phyloP scores from a whole-genome alignment of 1,140 invertebrate species.

The Bombus superbus region DNA sequence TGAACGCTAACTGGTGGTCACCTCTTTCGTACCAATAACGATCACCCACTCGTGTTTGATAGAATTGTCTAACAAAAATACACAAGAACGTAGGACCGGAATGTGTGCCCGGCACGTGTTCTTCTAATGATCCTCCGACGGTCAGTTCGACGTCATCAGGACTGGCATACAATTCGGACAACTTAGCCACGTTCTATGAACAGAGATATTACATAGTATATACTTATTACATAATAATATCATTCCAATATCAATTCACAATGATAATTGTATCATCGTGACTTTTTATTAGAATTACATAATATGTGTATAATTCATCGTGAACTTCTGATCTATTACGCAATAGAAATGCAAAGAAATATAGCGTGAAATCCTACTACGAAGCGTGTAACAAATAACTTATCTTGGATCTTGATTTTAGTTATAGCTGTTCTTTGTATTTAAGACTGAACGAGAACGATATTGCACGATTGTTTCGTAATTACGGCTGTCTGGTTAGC shows the following conservation, averaged over 20 bases:
- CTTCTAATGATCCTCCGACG: slow-evolving; percentile 92
- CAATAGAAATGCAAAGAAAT: neutral
- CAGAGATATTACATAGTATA: neutral
- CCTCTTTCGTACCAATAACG: slow-evolving; percentile 92
- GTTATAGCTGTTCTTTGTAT: neutral
- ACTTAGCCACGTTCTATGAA: slow-evolving; percentile 86
- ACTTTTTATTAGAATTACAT: neutral
- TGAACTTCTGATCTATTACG: neutral
- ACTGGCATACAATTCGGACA: slow-evolving; percentile 86
- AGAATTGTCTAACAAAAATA: slow-evolving; percentile 95
- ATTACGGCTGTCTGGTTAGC: no score
- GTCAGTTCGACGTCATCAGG: slow-evolving; percentile 95
- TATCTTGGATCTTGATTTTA: neutral
- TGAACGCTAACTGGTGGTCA: slow-evolving; percentile 87
- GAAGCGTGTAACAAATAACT: neutral
- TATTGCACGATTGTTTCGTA: neutral
- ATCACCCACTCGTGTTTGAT: slow-evolving; percentile 91
- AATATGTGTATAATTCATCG: neutral
- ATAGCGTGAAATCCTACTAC: neutral
- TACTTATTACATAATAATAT: neutral
- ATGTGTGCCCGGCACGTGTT: slow-evolving; percentile 89
- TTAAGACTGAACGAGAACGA: neutral
- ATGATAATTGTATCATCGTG: neutral
- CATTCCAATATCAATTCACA: no score
- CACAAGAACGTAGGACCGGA: slow-evolving; percentile 96